Evolutionary conservation across 23 tunicate species (phyloP), one percentile per base, ranked within the genome.

Genomic region (Phallusia fumigata): DNA sequence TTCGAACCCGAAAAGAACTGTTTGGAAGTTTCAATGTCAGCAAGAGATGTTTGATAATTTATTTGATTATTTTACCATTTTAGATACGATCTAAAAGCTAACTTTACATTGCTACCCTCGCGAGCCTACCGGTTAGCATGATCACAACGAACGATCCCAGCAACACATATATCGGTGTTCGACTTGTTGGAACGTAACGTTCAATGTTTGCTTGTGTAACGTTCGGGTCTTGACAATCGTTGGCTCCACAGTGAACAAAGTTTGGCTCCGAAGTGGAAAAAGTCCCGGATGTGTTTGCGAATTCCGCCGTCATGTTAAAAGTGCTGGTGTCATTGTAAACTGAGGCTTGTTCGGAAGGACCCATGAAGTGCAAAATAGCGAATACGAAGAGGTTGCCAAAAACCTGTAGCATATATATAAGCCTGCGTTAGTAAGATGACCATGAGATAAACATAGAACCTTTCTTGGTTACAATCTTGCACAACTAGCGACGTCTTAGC

Each of bases 181-280:
- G 16, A 13, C 3, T 58, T 22, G 35, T 2, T 19, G 78, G 78
- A 34, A 34, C 44, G 33, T 74, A 74, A 3, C 16, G 78, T 28
- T 74, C 78, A 34, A 74, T 74, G 78, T 74, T 74, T 2, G 2
- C 35, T 3, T 10, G 33, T 1, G 78, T 74, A 5, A 19, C 16
- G 5, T 3, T 19, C 33, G 78, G 33, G 33, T 74, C 78, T 31
- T 74, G 78, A 74, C 78, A 74, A 19, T 74, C 78, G 33, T 74
- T 74, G 6, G 35, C 78, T 74, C 78, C 78, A 15, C 78, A 74
- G 33, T 21, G 44, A 5, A 30, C 3, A 30, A 74, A 16, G 22
- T 31, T 33, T 31, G 44, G 35, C n/a, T 74, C 22, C 33, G 3
- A 19, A 19, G 78, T 5, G 30, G 8, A 1, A 30, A 33, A 33